phyloP scores from a whole-genome alignment of 2,888 invertebrate genomes.

The Papilio demoleus region DNA sequence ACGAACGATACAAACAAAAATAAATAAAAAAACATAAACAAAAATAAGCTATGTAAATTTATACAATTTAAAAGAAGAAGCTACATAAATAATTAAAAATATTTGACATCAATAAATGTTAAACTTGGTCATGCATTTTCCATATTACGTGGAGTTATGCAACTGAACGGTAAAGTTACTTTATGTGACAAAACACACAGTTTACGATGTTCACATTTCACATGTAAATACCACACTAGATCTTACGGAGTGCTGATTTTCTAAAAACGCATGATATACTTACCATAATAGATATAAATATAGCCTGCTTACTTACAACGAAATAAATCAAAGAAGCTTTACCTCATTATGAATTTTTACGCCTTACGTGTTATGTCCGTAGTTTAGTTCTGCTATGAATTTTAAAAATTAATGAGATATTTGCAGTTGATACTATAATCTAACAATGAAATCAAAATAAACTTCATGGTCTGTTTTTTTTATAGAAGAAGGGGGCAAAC shows the following conservation, averaged over 20 bases:
- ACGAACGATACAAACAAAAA: too few relatives aligned
- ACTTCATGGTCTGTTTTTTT: too few relatives aligned
- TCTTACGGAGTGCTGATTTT: conserved; percentile 17
- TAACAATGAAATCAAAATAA: too few relatives aligned
- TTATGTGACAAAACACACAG: conserved; percentile 10
- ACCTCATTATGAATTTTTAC: too few relatives aligned
- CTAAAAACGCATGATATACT: conserved; percentile 12
- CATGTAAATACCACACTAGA: conserved; percentile 29
- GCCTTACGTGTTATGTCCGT: too few relatives aligned
- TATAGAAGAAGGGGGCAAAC: too few relatives aligned
- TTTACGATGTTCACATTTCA: conserved; percentile 30
- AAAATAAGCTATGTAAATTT: neutral
- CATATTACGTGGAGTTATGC: conserved; percentile 28
- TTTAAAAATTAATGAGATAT: too few relatives aligned
- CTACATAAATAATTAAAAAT: conserved; percentile 1
- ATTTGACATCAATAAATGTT: neutral
- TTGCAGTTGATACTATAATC: too few relatives aligned
- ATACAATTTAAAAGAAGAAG: neutral
- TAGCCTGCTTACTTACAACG: neutral
- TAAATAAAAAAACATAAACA: neutral
- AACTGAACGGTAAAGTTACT: conserved; percentile 20
- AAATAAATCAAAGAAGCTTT: too few relatives aligned
- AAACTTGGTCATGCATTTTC: conserved; percentile 17
- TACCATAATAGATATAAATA: too few relatives aligned
- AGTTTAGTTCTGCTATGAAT: too few relatives aligned